Evolutionary conservation across 2,888 invertebrate species (phyloP).

Genomic region (Cephus runcator): DNA sequence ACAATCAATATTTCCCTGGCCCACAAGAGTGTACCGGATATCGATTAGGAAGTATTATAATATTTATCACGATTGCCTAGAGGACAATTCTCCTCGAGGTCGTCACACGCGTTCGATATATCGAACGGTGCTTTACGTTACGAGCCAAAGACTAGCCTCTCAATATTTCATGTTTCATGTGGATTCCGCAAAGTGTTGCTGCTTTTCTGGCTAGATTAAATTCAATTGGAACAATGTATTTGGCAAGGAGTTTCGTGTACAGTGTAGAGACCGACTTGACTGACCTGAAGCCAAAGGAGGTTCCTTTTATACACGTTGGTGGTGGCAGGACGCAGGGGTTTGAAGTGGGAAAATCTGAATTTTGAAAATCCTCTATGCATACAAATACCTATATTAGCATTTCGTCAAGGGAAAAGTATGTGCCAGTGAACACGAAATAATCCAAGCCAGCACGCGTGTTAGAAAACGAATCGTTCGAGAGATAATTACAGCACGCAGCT

Average conservation of each 20-base stretch:
- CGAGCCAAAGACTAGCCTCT: background rate
- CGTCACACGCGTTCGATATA: background rate
- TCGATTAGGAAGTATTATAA: background rate
- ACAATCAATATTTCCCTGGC: too few species aligned
- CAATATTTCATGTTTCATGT: background rate
- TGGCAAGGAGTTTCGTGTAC: too few species aligned
- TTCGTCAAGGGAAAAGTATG: background rate
- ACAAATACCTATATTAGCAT: too few species aligned
- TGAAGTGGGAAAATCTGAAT: background rate
- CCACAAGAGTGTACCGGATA: background rate
- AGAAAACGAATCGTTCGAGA: background rate
- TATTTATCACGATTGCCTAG: background rate
- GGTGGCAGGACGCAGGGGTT: background rate
- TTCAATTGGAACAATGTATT: too few species aligned
- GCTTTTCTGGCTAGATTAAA: too few species aligned
- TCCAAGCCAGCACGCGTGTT: background rate
- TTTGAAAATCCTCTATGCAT: too few species aligned
- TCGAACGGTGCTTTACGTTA: background rate
- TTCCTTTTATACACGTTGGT: background rate
- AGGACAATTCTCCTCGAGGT: background rate
- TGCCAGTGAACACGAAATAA: background rate
- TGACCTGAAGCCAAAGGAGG: background rate
- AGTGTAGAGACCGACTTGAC: background rate
- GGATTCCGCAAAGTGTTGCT: too few species aligned
- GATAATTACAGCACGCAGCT: background rate